Percentiles rank a stretch among this genome's conserved stretches.
phyloP scores from a whole-genome alignment of 2,888 invertebrate species.

The Cataglyphis albicans region DNA sequence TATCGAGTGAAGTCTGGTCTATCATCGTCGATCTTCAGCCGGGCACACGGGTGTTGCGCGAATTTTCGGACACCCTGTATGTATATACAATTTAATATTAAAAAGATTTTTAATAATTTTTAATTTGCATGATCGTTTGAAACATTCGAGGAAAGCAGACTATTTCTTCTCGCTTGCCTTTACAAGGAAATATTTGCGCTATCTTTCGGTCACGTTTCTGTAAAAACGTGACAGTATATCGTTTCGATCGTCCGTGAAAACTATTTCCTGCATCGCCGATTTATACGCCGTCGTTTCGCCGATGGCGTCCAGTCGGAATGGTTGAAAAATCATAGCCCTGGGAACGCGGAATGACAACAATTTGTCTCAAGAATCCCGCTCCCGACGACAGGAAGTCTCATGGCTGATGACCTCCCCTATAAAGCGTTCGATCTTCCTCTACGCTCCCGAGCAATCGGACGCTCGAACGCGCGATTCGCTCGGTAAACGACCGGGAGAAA shows the following conservation, averaged over 20 bases:
- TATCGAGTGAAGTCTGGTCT: too few species aligned
- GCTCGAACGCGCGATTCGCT: conserved; percentile 26
- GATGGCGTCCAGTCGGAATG: conserved; percentile 54
- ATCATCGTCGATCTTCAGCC: too few species aligned
- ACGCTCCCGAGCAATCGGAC: conserved; percentile 6
- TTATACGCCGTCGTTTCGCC: conserved; percentile 55
- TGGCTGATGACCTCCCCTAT: conserved; percentile 47
- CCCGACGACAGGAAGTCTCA: conserved; percentile 61
- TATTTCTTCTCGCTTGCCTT: neutral
- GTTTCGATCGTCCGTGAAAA: conserved; percentile 47
- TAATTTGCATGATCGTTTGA: neutral
- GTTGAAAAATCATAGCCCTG: conserved; percentile 57
- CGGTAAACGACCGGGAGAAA: conserved; percentile 55
- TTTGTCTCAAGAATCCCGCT: conserved; percentile 58
- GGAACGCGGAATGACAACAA: conserved; percentile 57
- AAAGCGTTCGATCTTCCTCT: conserved; percentile 56
- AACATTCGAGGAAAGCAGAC: neutral
- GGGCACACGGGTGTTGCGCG: too few species aligned
- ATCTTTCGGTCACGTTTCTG: conserved; percentile 17
- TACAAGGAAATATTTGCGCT: conserved; percentile 6
- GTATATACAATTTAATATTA: neutral
- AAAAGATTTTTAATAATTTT: neutral
- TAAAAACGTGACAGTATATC: conserved; percentile 56
- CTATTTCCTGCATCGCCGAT: conserved; percentile 50
- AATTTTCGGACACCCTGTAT: too few species aligned